Base-by-base conservation (phyloP, 1,140 invertebrate species). In the Berghia stephanieae region DNA sequence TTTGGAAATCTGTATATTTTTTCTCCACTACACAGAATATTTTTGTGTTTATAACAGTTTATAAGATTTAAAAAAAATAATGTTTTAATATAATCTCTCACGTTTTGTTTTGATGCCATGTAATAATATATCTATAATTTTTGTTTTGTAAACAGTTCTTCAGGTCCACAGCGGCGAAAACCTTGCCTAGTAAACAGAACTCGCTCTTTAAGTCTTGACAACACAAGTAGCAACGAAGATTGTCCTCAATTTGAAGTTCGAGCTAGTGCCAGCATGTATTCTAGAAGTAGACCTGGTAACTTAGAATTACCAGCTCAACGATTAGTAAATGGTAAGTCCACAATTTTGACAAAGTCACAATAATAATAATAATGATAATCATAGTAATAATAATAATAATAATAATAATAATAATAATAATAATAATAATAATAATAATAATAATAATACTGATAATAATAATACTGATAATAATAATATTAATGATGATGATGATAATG, bases 161-260 rank as follows among this genome's bases (percentile, higher is more conserved):
- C 86, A 57, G 85, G 85, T 57, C 86, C 88, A 36, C 87, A 92
- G 74, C 93, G 93, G 89, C 93, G 93, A 83, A 94, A 94, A 90
- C 92, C 94, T 83, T 94, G 93, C 91, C 91, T 94, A 87, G 93
- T 94, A 79, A 93, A 93, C 87, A 91, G 92, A 43, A 85, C 86
- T 27, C 84, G 87, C 73, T 86, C 85, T 38, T 68, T 85, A 3
- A 87, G 86, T 81, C 78, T 86, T 68, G 87, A 86, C 57, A 85
- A 86, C 55, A 82, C 81, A 21, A 84, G 84, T 60, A 85, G 84
- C 72, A 85, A 87, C 87, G 92, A 91, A 84, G 91, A 83, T 71
- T 87, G 82, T 78, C 85, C 78, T 52, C 36, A 27, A 16, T 75
- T 52, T 63, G 72, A 75, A 68, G 49, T 42, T 34, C 42, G 43